Percentiles rank a stretch among this genome's conserved stretches.
Evolutionary conservation across 2,888 invertebrate species (phyloP).

Genomic region (Macrosoma leucophasiata): DNA sequence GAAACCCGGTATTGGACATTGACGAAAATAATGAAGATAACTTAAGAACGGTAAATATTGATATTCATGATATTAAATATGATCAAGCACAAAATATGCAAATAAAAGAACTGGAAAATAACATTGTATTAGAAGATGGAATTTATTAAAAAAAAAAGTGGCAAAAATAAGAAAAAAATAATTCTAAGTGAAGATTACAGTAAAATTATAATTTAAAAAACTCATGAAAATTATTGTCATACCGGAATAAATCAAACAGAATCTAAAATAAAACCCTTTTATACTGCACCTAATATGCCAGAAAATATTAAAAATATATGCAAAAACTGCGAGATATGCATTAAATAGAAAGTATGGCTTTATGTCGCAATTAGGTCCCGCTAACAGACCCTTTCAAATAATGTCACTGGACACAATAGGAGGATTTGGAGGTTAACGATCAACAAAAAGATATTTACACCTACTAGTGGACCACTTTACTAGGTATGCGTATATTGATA

Average conservation of each 20-base stretch:
- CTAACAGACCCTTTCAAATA: constrained; percentile 16
- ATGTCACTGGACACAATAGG: constrained; percentile 11
- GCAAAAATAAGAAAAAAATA: constrained; percentile 20
- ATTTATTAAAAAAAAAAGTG: constrained; percentile 20
- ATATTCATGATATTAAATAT: constrained; percentile 12
- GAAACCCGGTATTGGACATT: constrained; percentile 23
- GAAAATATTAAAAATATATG: constrained; percentile 18
- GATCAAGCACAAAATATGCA: constrained; percentile 19
- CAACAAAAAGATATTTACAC: constrained; percentile 29
- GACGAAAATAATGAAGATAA: constrained; percentile 14
- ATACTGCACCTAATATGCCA: constrained; percentile 18
- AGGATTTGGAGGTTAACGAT: constrained; percentile 26
- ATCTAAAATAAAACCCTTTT: constrained; percentile 14
- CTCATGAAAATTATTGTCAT: constrained; percentile 19
- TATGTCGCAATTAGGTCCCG: constrained; percentile 26
- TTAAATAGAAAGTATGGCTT: constrained; percentile 21
- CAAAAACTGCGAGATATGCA: constrained; percentile 21
- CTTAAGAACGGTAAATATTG: constrained; percentile 12
- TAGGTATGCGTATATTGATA: constrained; percentile 25
- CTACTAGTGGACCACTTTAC: constrained; percentile 24
- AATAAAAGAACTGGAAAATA: constrained; percentile 14
- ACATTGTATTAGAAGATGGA: constrained; percentile 12
- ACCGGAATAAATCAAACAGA: constrained; percentile 23
- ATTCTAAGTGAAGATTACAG: constrained; percentile 19
- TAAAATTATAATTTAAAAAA: constrained; percentile 15